Base-by-base conservation (phyloP, 35 echinoderm and acorn worm species). In the Nesometra sesokonis region DNA sequence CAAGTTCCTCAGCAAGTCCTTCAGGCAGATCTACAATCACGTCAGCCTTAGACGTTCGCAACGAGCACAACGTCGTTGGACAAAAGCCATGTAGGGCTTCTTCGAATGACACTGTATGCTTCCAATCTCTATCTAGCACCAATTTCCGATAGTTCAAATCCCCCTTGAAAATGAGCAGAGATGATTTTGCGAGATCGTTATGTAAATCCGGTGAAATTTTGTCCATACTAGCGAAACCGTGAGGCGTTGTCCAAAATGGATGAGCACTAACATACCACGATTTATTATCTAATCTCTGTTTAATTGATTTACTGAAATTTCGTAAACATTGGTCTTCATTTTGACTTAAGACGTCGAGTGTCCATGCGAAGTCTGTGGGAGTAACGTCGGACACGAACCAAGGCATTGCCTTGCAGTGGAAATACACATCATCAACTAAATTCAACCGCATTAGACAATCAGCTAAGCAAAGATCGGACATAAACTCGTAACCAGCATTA, bases 131-230 rank as follows among this genome's bases (percentile, higher is more conserved):
- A 77, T 99, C 96, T 27, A 85, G 87, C 11, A 99, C 90, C 47
- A 99, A 52, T 87, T 99, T 99, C 15, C 96, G 90, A 78, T 99
- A 99, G 79, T 99, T 99, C 46, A 99, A 83, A 86, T 99, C 96
- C 78, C 96, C 96, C 77, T 99, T 99, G 0, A 99, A 46, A 27
- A 99, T 80, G 34, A 93, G 85, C 9, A 99, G 86, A 87, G 83
- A 77, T 0, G 96, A 91, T 80, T 90, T 78, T 79, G 84, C 46
- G 13, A 94, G 92, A 33, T 99, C 96, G 23, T 77, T 0, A 77
- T 94, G 91, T 37, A 99, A 57, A 78, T 94, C 92, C 30, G 96
- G 96, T 31, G 89, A 76, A 4, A 99, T 43, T 35, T 32, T 67
- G 77, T 85, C 80, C 96, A 99, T 99, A 43, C 80, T 81, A 76